Base-by-base conservation (phyloP, 2,888 invertebrate species). In the Amorpha juglandis region DNA sequence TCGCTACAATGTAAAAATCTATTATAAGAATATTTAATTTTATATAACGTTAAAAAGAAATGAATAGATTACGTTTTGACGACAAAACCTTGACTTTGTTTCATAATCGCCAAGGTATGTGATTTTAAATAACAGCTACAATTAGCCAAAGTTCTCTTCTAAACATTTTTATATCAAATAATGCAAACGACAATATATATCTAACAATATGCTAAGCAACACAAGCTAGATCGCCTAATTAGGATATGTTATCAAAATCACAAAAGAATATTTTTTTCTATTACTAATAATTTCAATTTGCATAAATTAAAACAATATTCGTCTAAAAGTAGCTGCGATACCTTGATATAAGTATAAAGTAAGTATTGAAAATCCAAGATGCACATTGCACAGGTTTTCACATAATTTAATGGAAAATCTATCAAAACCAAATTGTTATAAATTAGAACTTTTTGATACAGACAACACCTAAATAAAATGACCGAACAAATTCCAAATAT, bases 1-100 rank as follows among this genome's bases (percentile, higher is more conserved):
- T 58, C 38, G 19, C 42, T 42, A 53, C 35, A 53, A 53, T n/a
- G 35, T 53, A 53, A 33, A 33, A 6, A 19, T 55, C 55, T 55
- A 55, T 38, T 55, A 3, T 55, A 55, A 55, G 12, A 38, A 55
- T 11, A 55, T 38, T 55, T 38, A 35, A 35, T 16, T 16, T 38
- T n/a, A 52, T 38, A 6, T 38, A 7, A 38, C 8, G 7, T 38
- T 38, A 6, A 38, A 38, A 38, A 35, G 35, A 35, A 38, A 38
- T 1, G 27, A 38, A 38, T 38, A 7, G 7, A 45, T 45, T 11
- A 45, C 45, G 4, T 45, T 45, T 45, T 35, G 4, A 3, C 4
- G 35, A 53, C 21, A 14, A 2, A 8, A 12, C 6, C 7, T 8
- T 33, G 6, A 8, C 33, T 33, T 1, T 7, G 8, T 6, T 8